Base-by-base conservation (phyloP, 2,113 vertebrate genomes). In the Psittacara wagleri region DNA sequence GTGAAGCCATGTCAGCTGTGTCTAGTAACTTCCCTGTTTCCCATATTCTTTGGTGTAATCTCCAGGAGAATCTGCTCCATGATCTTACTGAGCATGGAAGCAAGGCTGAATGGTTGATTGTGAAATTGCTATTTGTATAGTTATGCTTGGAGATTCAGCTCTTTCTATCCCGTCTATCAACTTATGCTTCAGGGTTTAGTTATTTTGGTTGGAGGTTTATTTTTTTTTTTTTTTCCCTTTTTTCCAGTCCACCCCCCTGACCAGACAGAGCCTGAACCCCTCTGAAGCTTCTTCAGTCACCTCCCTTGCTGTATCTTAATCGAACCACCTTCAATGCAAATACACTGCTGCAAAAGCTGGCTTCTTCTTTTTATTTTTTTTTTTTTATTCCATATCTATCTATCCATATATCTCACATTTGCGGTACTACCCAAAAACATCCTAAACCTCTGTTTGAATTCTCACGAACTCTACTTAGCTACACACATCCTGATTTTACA, bases 101-200 rank as follows among this genome's bases (percentile, higher is more conserved):
- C 0, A 0, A 68, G 35, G 6, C 25, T 91, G 46, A 46, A 8
- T 72, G 9, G 7, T 39, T 2, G 2, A 31, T 80, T 2, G 1
- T 44, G 7, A 85, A 69, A 61, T 29, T 49, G 7, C 19, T 69
- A 17, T 74, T 91, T 41, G 5, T 22, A 55, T 8, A 33, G 20
- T 54, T 64, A 22, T 13, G 6, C 18, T 64, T 48, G 25, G 37
- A 83, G 19, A 52, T 80, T 63, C 37, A 68, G 13, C 43, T 43
- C 12, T 33, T 77, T 43, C 57, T 44, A 13, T 17, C 20, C 15
- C 16, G 2, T 63, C 27, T 52, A 41, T 39, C 9, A 5, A 23
- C 8, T 16, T 23, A 7, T 19, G 15, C 37, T 90, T 51, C 28
- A 70, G 17, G 1, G 3, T 66, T 75, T 46, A 41, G 17, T 55